Conservation (phyloP, 2,888 invertebrate species). For the Lissonota sp. region DNA sequence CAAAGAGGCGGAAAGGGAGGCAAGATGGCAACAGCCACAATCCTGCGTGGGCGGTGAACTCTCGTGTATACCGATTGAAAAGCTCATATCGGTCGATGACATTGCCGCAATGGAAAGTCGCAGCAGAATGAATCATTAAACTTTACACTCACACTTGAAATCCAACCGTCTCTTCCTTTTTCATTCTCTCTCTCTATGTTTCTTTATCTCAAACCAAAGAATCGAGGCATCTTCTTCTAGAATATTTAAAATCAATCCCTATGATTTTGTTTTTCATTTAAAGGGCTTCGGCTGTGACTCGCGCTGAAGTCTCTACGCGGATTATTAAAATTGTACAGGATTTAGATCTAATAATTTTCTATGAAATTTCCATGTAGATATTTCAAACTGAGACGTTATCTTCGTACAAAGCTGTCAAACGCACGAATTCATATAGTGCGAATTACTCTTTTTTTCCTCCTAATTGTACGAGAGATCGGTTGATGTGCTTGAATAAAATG, state of each 20-base stretch:
- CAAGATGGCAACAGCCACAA: slow-evolving; percentile 86
- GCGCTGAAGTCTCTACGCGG: too few relatives aligned
- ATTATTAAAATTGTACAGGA: too few relatives aligned
- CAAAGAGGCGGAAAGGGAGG: slow-evolving; percentile 86
- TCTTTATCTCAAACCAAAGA: slow-evolving; percentile 17
- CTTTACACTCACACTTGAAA: slow-evolving; percentile 17
- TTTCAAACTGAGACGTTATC: not conserved
- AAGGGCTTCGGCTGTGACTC: not conserved
- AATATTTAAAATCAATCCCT: not conserved
- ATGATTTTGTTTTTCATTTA: too few relatives aligned
- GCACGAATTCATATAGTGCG: too few relatives aligned
- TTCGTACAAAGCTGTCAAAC: slow-evolving; percentile 4
- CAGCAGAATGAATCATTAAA: slow-evolving; percentile 79
- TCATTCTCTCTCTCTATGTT: slow-evolving; percentile 30
- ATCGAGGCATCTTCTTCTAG: not conserved
- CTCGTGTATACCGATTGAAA: slow-evolving; percentile 94
- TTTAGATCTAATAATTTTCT: not conserved
- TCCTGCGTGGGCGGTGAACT: slow-evolving; percentile 92
- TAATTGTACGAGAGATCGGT: too few relatives aligned
- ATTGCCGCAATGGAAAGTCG: slow-evolving; percentile 83
- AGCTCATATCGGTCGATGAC: slow-evolving; percentile 85
- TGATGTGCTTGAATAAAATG: too few relatives aligned
- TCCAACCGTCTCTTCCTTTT: slow-evolving; percentile 12
- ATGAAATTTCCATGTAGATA: not conserved
- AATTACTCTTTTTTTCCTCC: too few relatives aligned